These are phyloP conservation scores for Rhinogobio ventralis DNA, from an alignment of 2,797 vertebrate species.

Conservation along the genomic window DNA sequence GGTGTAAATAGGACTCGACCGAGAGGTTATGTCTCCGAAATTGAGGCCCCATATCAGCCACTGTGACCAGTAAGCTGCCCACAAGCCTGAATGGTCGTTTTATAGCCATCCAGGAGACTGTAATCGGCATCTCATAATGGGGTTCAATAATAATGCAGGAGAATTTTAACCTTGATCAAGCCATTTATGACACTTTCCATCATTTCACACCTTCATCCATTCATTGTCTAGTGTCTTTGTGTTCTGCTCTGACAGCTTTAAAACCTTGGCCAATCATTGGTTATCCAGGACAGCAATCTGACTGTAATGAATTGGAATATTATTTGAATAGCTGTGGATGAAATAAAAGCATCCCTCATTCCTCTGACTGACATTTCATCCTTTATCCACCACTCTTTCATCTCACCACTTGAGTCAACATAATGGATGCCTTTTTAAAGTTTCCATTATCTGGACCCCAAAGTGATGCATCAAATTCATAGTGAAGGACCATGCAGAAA, in stretches of 20 bases:
- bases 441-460: constrained; percentile 47
- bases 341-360: constrained; percentile 28
- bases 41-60: constrained; percentile 41
- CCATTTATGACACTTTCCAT: constrained; percentile 17
- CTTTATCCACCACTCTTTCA: neutral
- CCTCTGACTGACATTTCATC: constrained; percentile 33
- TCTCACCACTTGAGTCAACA: constrained; percentile 29
- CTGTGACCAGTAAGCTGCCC: constrained; percentile 18
- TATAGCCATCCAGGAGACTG: constrained; percentile 3
- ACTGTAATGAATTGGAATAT: constrained; percentile 18
- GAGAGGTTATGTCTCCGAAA: constrained; percentile 43
- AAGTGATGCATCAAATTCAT: constrained; percentile 51
- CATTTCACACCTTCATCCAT: neutral
- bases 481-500: constrained; percentile 23
- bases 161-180: constrained; percentile 28
- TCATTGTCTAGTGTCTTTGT: neutral
- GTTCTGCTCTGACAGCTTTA: neutral
- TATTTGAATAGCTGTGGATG: constrained; percentile 23
- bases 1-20: constrained; percentile 46
- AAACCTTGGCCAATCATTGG: constrained; percentile 5
- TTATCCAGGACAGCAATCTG: constrained; percentile 12
- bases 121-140: constrained; percentile 28
- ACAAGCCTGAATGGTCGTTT: constrained; percentile 15
- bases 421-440: constrained; percentile 50
- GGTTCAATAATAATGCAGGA: constrained; percentile 13